Evolutionary conservation across 2,797 vertebrate genomes (phyloP).

Genomic region (Siniperca undulata): DNA sequence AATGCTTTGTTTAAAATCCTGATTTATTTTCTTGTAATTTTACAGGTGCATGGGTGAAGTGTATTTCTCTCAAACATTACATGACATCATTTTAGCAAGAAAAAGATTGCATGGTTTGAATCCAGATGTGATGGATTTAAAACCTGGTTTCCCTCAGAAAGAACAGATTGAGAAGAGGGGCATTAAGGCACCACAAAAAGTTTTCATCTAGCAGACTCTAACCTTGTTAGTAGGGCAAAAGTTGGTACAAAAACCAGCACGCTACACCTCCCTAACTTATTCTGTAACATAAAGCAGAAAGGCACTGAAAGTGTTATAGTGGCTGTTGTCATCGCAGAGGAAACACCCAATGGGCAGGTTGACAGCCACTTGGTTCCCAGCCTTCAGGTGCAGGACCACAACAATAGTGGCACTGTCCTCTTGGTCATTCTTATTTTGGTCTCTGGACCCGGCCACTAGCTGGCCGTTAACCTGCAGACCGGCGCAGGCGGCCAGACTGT

Average conservation of each 20-base stretch:
- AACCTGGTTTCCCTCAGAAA: neutral
- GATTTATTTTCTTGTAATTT: constrained; percentile 39
- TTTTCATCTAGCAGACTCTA: constrained; percentile 29
- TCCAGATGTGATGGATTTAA: constrained; percentile 9
- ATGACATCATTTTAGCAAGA: constrained; percentile 19
- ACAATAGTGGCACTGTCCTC: constrained; percentile 78
- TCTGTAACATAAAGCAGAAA: constrained; percentile 83
- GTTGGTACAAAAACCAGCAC: neutral
- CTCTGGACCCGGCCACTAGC: constrained; percentile 37
- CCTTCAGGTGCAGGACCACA: constrained; percentile 65
- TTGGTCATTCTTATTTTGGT: constrained; percentile 71
- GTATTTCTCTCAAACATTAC: constrained; percentile 18
- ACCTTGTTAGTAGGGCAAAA: neutral
- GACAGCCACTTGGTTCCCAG: constrained; percentile 74
- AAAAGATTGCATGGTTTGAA: neutral
- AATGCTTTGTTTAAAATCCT: constrained; percentile 20
- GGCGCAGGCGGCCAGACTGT: constrained; percentile 58
- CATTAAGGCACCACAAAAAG: neutral
- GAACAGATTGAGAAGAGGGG: neutral
- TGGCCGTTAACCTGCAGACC: constrained; percentile 68
- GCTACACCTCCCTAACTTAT: constrained; percentile 9
- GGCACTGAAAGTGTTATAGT: constrained; percentile 83
- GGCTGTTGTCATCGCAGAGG: constrained; percentile 76
- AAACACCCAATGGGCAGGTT: constrained; percentile 55
- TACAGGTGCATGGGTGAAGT: constrained; percentile 7